Base-by-base conservation (phyloP, 1,140 invertebrate species). In the Drosophila bifasciata region DNA sequence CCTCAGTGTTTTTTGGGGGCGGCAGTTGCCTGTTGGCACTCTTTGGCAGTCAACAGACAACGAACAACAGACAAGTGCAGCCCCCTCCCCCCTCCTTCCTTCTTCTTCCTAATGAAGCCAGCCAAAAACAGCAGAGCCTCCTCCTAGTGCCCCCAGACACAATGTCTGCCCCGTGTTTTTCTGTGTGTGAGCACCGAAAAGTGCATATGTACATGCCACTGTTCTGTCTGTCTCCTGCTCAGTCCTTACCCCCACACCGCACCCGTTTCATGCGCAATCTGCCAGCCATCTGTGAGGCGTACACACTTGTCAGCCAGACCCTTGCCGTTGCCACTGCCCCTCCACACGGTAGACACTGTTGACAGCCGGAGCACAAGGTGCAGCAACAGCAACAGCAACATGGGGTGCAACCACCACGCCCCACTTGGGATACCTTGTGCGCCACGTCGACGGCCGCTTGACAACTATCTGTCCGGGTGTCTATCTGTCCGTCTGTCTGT, bases 221-320 rank as follows among this genome's bases (percentile, higher is more conserved):
- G 46, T 21, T 49, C 67, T 32, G 61, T 49, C 67, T 40, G 68
- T 52, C 15, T n/a, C 17, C 21, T 32, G 17, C n/a, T 11, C 28
- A 11, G 9, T 9, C 17, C 17, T 23, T 25, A 15, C 28, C 39
- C 23, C 17, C n/a, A 9, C n/a, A n/a, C 46, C 28, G 45, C 60
- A 21, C 13, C 48, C 48, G 17, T 40, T 36, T 23, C 28, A 49
- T 55, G 62, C 53, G 68, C 75, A 78, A 78, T 79, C 69, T 76
- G 77, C 41, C 76, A 58, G 77, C 78, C 83, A 85, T 80, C 81
- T 85, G 81, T 51, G 77, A 78, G 81, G 81, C 81, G 81, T 86
- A 67, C 83, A 88, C 83, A 86, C 83, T 85, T 88, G 81, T 85
- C 81, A 85, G 77, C 44, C 60, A 63, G 77, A 50, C 66, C 63